Evolutionary conservation across 2,888 invertebrate species (phyloP), one percentile per base, ranked within the genome.

Genomic region (Lymantria dispar): DNA sequence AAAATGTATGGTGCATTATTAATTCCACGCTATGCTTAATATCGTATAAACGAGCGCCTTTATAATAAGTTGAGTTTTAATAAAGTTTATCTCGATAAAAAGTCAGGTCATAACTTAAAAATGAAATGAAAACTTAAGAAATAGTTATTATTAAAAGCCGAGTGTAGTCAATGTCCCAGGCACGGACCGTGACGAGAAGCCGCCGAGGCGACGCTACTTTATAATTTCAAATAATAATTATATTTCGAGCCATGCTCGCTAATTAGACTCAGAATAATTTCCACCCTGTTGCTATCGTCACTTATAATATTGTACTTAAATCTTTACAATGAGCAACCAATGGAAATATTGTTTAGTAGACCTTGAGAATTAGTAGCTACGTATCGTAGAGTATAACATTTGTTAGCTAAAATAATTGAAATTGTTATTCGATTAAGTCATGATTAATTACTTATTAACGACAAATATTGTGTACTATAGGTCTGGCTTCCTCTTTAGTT

Each of bases 151-250:
- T 76, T 69, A 72, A 70, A 70, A 68, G 64, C 56, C 58, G 63
- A 69, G 56, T 59, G 71, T 70, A 80, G 84, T 83, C 83, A 83
- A 81, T 70, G 84, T 66, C 80, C 76, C 64, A 64, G 43, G 60
- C 76, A 71, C 72, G 67, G 69, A 87, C 78, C 88, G 85, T 85
- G 86, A 87, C 89, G 83, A 68, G 67, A 68, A 70, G 74, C 75
- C 75, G 14, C 44, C 9, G 42, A 14, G 36, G 74, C 75, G 74
- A 73, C 75, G 72, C 77, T 78, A 50, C 79, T 78, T 83, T 80
- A 81, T 83, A 83, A 83, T 83, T 84, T 82, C 76, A 83, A 81
- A 82, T 77, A 82, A 80, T 83, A 76, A 85, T 84, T 82, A 83
- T 30, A 29, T 83, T 79, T 81, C 80, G 66, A 76, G 74, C 73